These are phyloP conservation scores for Alligator sinensis DNA, from an alignment of 2,113 vertebrate genomes.

Conservation along the genomic window DNA sequence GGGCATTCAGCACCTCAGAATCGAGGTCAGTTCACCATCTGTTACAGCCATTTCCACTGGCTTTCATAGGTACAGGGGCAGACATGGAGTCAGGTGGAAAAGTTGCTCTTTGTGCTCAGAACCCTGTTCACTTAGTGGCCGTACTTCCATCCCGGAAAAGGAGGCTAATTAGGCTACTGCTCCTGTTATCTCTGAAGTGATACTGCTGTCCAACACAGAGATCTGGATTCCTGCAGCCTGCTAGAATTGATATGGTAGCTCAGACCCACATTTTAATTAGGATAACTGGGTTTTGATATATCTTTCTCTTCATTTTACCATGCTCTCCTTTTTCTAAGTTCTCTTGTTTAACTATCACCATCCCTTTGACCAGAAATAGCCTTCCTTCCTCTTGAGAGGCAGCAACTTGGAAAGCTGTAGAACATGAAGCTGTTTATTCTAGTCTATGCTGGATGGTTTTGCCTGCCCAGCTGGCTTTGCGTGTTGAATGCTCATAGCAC, in stretches of 20 bases:
- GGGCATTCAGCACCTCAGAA: not conserved
- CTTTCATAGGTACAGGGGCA: not conserved
- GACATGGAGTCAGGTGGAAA: not conserved
- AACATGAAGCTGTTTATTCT: not conserved
- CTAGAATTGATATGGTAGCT: not conserved
- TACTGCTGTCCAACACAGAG: not conserved
- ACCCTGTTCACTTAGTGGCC: not conserved
- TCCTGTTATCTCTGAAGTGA: not conserved
- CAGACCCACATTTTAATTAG: not conserved
- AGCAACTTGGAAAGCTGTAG: not conserved
- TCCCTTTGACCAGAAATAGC: not conserved
- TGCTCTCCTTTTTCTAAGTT: not conserved
- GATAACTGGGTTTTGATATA: not conserved
- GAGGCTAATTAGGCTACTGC: not conserved
- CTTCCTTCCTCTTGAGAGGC: not conserved
- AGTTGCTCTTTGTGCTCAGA: not conserved
- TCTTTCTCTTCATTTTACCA: not conserved
- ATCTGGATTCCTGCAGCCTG: not conserved
- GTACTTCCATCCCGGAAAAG: not conserved
- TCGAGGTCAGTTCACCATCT: not conserved
- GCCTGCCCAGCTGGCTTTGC: not conserved
- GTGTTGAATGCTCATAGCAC: not conserved
- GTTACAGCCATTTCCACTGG: too few species aligned
- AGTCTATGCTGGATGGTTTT: not conserved
- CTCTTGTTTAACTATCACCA: too few species aligned